Percentiles rank a stretch among this genome's conserved stretches.
Conservation (phyloP, 2,797 vertebrate species). For the Onychomys arenicola region DNA sequence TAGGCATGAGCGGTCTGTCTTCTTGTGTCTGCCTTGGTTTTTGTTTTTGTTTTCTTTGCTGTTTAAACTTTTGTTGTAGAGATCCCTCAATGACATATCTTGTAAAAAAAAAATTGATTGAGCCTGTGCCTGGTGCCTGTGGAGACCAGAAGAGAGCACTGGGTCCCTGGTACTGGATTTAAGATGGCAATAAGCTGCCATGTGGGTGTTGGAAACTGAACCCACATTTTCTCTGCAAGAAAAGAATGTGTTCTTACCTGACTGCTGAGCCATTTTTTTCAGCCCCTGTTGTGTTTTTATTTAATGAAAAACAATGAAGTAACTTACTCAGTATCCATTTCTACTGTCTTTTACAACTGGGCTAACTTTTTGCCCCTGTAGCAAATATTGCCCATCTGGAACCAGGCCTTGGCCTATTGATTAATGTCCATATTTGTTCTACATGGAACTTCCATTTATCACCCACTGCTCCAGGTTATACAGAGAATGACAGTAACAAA, state of each 20-base stretch:
- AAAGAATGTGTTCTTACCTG: too few species aligned
- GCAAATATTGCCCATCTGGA: not conserved
- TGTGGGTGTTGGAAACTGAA: not conserved
- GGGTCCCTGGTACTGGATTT: not conserved
- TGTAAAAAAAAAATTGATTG: not conserved
- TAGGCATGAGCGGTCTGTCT: too few species aligned
- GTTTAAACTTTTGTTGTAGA: not conserved
- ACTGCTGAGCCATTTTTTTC: not conserved
- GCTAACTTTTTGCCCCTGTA: not conserved
- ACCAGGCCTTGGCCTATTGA: not conserved
- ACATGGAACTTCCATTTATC: not conserved
- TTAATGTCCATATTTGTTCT: not conserved
- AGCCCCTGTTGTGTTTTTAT: not conserved
- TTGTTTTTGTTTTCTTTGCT: not conserved
- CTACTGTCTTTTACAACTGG: not conserved
- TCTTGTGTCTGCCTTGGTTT: not conserved
- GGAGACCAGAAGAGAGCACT: not conserved
- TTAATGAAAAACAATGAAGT: constrained; percentile 8
- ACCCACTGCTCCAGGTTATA: not conserved
- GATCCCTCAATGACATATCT: not conserved
- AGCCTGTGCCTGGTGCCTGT: not conserved
- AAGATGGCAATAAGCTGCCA: not conserved
- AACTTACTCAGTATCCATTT: not conserved
- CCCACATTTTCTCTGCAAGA: not conserved
- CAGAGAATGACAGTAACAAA: not conserved